phyloP scores from a whole-genome alignment of 2,888 invertebrate species.

The Aporophyla nigra region DNA sequence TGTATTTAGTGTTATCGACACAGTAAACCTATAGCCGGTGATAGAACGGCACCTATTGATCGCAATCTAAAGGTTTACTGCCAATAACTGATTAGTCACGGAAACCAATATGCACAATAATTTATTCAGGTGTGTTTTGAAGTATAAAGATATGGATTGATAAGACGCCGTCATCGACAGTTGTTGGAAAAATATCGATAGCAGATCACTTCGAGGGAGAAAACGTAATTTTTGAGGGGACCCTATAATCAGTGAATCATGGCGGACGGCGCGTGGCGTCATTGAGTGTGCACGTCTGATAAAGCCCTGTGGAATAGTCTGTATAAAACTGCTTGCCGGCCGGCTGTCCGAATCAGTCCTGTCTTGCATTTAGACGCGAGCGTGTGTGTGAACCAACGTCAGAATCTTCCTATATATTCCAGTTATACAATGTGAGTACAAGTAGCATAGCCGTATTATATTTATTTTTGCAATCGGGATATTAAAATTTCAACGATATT shows the following conservation, averaged over 20 bases:
- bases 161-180: constrained; percentile 47
- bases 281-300: constrained; percentile 46
- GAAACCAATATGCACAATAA: constrained; percentile 11
- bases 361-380: constrained; percentile 18
- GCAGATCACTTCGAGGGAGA: constrained; percentile 26
- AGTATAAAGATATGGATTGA: constrained; percentile 43
- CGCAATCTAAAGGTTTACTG: background rate
- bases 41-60: background rate
- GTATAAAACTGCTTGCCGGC: constrained; percentile 60
- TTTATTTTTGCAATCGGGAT: background rate
- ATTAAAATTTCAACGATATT: background rate
- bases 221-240: constrained; percentile 35
- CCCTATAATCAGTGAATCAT: constrained; percentile 57
- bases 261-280: constrained; percentile 18
- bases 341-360: constrained; percentile 48
- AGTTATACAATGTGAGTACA: constrained; percentile 54
- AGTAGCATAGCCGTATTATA: background rate
- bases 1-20: background rate
- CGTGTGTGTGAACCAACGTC: constrained; percentile 39
- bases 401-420: constrained; percentile 3
- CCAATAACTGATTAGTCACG: constrained; percentile 7
- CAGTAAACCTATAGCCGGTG: too few species aligned
- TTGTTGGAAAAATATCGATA: constrained; percentile 49
- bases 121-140: constrained; percentile 39
- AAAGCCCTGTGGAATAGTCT: constrained; percentile 41